phyloP scores from a whole-genome alignment of 2,797 vertebrate genomes.

The Epinephelus coioides region DNA sequence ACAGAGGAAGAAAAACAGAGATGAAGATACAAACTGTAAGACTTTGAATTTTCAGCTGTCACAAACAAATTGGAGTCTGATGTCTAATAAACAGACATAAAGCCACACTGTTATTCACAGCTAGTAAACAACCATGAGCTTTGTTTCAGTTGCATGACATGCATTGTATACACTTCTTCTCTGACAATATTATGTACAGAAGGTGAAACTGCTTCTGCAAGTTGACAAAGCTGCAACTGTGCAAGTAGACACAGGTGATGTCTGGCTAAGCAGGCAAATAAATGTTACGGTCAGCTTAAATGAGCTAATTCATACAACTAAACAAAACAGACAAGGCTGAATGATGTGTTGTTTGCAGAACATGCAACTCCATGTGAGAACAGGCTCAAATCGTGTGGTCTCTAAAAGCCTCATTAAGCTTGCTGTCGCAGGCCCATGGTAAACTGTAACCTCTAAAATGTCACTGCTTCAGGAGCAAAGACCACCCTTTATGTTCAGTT shows the following conservation, averaged over 20 bases:
- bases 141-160: neutral
- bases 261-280: constrained; percentile 9
- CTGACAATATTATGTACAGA: neutral
- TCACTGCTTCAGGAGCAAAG: too few relatives aligned
- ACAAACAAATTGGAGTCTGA: neutral
- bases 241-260: constrained; percentile 12
- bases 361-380: neutral
- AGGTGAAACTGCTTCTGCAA: neutral
- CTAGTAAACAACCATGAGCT: neutral
- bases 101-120: neutral
- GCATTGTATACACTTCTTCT: neutral
- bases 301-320: constrained; percentile 2
- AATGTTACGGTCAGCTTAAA: constrained; percentile 15
- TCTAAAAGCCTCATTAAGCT: too few relatives aligned
- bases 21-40: neutral
- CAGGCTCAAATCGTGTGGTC: neutral
- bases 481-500: too few relatives aligned
- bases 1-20: neutral
- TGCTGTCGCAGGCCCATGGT: too few relatives aligned
- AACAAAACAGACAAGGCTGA: constrained; percentile 19
- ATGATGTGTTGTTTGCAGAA: constrained; percentile 15
- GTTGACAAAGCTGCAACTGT: constrained; percentile 10
- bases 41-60: neutral
- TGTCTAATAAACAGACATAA: neutral
- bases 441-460: too few relatives aligned